phyloP scores from a whole-genome alignment of 1,140 invertebrate species.

The Nylanderia fulva region DNA sequence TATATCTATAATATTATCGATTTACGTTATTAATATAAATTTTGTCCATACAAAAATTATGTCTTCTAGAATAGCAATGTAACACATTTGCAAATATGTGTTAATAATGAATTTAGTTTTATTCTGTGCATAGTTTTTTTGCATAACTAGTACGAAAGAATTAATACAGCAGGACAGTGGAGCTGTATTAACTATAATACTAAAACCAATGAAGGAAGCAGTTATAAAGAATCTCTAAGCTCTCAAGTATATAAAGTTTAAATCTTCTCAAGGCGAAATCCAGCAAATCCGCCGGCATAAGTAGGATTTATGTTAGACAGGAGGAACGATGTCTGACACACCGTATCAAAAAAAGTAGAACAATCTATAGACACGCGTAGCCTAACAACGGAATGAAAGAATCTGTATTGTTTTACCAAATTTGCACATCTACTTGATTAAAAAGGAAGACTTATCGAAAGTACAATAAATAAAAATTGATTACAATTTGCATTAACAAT shows the following conservation, averaged over 20 bases:
- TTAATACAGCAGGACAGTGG: not conserved
- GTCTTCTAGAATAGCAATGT: not conserved
- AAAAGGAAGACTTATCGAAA: not conserved
- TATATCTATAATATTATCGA: too few relatives aligned
- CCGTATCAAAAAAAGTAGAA: not conserved
- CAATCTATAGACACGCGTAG: not conserved
- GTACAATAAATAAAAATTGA: not conserved
- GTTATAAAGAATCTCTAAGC: constrained; percentile 44
- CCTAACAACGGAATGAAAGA: not conserved
- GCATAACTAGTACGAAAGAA: not conserved
- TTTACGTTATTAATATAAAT: not conserved
- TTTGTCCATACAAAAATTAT: not conserved
- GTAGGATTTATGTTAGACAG: constrained; percentile 62
- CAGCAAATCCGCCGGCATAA: constrained; percentile 63
- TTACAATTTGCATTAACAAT: too few relatives aligned
- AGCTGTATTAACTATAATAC: not conserved
- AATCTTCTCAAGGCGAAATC: constrained; percentile 61
- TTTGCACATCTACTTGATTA: not conserved
- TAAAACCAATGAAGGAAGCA: constrained; percentile 28
- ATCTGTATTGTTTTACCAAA: constrained; percentile 7
- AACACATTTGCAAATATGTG: not conserved
- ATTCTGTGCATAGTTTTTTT: not conserved
- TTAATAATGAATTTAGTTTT: not conserved
- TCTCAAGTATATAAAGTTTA: constrained; percentile 62
- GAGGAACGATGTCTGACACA: constrained; percentile 40